Percentiles rank a stretch among this genome's conserved stretches.
Conservation (phyloP, 1,140 invertebrate genomes). For the Drosophila parvula region DNA sequence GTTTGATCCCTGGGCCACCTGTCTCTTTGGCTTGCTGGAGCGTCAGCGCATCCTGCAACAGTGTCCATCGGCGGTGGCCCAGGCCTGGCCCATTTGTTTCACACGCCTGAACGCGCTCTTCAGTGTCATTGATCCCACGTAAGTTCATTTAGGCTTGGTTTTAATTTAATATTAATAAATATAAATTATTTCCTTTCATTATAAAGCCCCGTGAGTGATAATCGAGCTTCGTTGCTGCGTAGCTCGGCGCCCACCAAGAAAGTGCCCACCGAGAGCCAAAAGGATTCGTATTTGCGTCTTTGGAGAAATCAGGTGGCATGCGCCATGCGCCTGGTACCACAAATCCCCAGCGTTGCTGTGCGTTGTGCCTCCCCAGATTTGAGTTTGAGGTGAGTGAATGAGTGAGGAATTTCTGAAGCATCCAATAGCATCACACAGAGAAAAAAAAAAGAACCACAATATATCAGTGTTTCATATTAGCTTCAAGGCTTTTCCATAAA, state of each 20-base stretch:
- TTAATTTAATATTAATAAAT: background rate
- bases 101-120: constrained; percentile 95
- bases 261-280: constrained; percentile 89
- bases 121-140: constrained; percentile 97
- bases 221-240: constrained; percentile 95
- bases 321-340: constrained; percentile 96
- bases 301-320: constrained; percentile 99
- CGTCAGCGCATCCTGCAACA: constrained; percentile 90
- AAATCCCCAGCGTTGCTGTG: constrained; percentile 91
- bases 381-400: constrained; percentile 90
- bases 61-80: constrained; percentile 93
- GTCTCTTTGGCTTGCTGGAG: constrained; percentile 93
- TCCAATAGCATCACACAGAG: constrained; percentile 1
- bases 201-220: constrained; percentile 96
- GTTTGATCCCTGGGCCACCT: constrained; percentile 94
- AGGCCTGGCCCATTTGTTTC: constrained; percentile 98
- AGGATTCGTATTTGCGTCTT: constrained; percentile 94
- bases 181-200: constrained; percentile 4
- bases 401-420: background rate
- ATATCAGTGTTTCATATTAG: background rate
- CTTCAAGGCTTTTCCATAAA: background rate
- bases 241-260: constrained; percentile 90
- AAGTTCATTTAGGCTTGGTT: constrained; percentile 74
- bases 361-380: constrained; percentile 96
- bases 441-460: background rate